Conservation (phyloP, 2,797 vertebrate genomes). For the Melanotaenia pygmaea region DNA sequence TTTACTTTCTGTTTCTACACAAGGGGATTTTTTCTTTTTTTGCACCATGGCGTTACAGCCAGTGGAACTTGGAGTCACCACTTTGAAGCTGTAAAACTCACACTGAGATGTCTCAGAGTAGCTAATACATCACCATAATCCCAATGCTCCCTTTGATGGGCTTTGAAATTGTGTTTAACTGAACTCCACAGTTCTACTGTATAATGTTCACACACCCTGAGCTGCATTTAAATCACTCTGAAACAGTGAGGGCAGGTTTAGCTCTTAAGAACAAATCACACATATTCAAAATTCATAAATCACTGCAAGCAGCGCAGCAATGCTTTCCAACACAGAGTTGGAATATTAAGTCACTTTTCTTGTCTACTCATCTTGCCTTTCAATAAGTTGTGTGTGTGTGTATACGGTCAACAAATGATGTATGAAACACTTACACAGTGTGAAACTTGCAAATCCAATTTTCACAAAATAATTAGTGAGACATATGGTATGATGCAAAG, state of each 20-base stretch:
- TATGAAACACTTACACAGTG: conserved; percentile 43
- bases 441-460: conserved; percentile 52
- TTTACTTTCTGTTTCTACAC: conserved; percentile 26
- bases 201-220: conserved; percentile 27
- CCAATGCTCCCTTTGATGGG: conserved; percentile 56
- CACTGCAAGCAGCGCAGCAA: conserved; percentile 40
- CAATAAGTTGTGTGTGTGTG: conserved; percentile 24
- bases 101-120: conserved; percentile 45
- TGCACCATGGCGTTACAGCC: conserved; percentile 38
- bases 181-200: conserved; percentile 29
- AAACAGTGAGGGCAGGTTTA: conserved; percentile 47
- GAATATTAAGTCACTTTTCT: conserved; percentile 63
- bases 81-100: conserved; percentile 65
- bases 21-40: conserved; percentile 19
- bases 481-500: conserved; percentile 18
- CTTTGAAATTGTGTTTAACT: conserved; percentile 63
- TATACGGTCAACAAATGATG: conserved; percentile 45
- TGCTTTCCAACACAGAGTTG: conserved; percentile 46
- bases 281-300: conserved; percentile 64
- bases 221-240: conserved; percentile 56
- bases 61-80: conserved; percentile 37
- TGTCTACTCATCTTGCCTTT: conserved; percentile 53
- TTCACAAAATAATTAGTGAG: conserved; percentile 42
- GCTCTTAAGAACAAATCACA: conserved; percentile 60
- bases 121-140: conserved; percentile 66